phyloP scores from a whole-genome alignment of 2,797 vertebrate genomes.

The Notolepis coatsorum region DNA sequence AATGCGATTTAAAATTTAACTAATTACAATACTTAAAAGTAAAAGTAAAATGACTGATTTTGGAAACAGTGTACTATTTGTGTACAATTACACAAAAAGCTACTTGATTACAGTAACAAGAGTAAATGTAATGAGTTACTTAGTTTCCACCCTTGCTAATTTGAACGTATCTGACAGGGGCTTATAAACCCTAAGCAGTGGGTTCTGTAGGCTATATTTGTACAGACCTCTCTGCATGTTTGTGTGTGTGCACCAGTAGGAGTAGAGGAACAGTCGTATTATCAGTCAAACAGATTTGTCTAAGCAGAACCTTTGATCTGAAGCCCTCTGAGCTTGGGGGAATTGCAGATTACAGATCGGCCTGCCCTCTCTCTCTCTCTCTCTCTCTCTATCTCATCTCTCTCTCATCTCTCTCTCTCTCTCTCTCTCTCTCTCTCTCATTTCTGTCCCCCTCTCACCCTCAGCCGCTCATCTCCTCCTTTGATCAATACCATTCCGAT shows the following conservation, averaged over 20 bases:
- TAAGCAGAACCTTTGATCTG: constrained; percentile 70
- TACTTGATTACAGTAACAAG: no score
- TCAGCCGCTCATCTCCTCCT: constrained; percentile 27
- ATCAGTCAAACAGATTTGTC: constrained; percentile 64
- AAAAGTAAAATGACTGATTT: no score
- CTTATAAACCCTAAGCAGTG: constrained; percentile 30
- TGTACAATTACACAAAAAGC: no score
- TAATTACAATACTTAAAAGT: no score
- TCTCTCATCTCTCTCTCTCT: background rate
- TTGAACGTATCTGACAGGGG: constrained; percentile 36
- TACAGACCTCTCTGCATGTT: constrained; percentile 29
- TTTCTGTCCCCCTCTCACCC: background rate
- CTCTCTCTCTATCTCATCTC: constrained; percentile 3
- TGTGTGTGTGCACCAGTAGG: constrained; percentile 9
- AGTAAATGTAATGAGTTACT: no score
- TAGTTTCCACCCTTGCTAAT: no score
- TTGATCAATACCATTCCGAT: constrained; percentile 47
- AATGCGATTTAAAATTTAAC: no score
- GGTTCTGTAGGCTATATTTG: constrained; percentile 60
- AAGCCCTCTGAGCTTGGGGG: constrained; percentile 53
- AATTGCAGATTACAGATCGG: constrained; percentile 60
- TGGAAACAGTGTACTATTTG: no score
- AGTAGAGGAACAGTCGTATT: constrained; percentile 35
- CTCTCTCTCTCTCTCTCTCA: constrained; percentile 1
- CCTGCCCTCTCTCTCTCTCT: constrained; percentile 41